phyloP scores from a whole-genome alignment of 2,888 invertebrate genomes.

The Protodeltote pygarga region DNA sequence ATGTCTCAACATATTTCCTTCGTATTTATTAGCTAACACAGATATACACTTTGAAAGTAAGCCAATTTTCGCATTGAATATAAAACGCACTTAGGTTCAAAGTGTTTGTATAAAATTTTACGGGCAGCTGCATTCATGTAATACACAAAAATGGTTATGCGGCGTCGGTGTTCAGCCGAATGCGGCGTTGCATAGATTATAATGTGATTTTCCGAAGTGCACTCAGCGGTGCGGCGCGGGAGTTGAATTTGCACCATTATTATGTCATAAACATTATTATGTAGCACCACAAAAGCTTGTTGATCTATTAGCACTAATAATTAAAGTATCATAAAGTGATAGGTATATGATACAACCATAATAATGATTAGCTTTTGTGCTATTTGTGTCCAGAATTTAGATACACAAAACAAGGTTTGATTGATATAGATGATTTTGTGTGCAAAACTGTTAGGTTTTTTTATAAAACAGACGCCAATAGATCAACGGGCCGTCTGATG shows the following conservation, averaged over 20 bases:
- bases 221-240: constrained; percentile 54
- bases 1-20: too few relatives aligned
- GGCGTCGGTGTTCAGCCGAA: constrained; percentile 42
- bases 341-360: constrained; percentile 9
- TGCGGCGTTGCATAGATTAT: constrained; percentile 68
- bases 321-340: constrained; percentile 16
- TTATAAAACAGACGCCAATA: too few relatives aligned
- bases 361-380: constrained; percentile 8
- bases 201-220: constrained; percentile 76
- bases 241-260: constrained; percentile 59
- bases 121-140: constrained; percentile 46
- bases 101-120: constrained; percentile 54
- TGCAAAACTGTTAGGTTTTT: too few relatives aligned
- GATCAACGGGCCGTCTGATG: too few relatives aligned
- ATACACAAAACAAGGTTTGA: constrained; percentile 4
- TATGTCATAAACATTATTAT: constrained; percentile 56
- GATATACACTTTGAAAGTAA: constrained; percentile 29
- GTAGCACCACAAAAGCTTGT: constrained; percentile 43
- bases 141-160: constrained; percentile 65
- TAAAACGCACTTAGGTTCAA: constrained; percentile 36
- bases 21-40: constrained; percentile 6
- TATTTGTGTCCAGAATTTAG: neutral
- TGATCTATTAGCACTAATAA: constrained; percentile 41
- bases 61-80: constrained; percentile 33
- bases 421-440: constrained; percentile 4